A percentile compares a stretch with the other conserved stretches of the same genome.
Evolutionary conservation across 2,113 vertebrate genomes (phyloP).

Genomic region (Anseranas semipalmata): DNA sequence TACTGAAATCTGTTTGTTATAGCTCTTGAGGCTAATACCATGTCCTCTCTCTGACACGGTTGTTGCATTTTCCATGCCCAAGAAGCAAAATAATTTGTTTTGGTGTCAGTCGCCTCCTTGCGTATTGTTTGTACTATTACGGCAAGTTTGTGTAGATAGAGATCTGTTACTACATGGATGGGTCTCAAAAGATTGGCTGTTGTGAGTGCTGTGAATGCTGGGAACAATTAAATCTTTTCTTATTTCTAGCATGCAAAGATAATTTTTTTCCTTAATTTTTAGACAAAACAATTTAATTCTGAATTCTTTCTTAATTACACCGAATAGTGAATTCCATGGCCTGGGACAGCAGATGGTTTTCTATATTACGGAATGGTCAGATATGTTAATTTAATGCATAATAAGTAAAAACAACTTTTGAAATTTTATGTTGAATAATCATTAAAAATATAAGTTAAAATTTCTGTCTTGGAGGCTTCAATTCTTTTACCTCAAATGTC

Average conservation of each 20-base stretch:
- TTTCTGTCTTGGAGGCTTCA: neutral
- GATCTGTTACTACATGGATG: neutral
- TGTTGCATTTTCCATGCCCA: accelerated
- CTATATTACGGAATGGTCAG: accelerated
- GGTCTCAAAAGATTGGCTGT: neutral
- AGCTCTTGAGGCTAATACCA: accelerated
- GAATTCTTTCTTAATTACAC: neutral
- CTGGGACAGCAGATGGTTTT: neutral
- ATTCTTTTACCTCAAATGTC: neutral
- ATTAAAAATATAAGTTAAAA: neutral
- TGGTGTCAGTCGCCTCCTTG: neutral
- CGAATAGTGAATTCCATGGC: neutral
- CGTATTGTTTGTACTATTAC: accelerated
- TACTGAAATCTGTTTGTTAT: neutral
- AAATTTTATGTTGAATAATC: neutral
- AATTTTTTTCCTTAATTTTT: neutral
- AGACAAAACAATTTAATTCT: neutral
- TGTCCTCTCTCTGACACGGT: neutral
- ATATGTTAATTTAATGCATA: neutral
- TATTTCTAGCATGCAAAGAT: accelerated
- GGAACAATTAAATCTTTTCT: neutral
- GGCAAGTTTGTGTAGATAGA: neutral
- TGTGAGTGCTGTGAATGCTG: neutral
- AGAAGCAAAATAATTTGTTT: neutral
- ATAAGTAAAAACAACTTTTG: neutral